These are phyloP conservation scores for Timema podura DNA, from an alignment of 2,888 invertebrate species.

Conservation along the genomic window DNA sequence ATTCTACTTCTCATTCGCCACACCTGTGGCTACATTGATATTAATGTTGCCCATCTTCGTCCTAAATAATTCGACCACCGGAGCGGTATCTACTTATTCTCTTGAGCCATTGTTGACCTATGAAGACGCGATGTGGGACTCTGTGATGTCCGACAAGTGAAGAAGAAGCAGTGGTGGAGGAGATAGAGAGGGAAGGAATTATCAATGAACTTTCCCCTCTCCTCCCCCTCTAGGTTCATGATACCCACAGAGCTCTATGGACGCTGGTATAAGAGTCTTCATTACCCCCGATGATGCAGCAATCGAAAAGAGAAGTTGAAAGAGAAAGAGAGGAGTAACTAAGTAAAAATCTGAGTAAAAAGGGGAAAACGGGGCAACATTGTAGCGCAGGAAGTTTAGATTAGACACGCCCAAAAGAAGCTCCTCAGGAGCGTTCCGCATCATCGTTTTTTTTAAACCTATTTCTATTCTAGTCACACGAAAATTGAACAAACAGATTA, in stretches of 20 bases:
- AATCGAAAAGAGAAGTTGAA: background rate
- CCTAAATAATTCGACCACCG: no score
- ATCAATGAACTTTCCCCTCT: conserved; percentile 5
- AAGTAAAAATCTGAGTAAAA: background rate
- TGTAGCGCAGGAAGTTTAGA: conserved; percentile 3
- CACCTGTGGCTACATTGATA: no score
- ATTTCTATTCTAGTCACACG: background rate
- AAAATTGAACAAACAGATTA: conserved; percentile 13
- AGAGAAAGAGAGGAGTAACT: background rate
- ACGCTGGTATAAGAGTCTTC: conserved; percentile 11
- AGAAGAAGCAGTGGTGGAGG: no score
- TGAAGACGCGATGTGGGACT: no score
- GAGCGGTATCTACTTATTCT: no score
- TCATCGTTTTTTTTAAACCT: background rate
- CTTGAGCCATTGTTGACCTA: no score
- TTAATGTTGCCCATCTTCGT: no score
- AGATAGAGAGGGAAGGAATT: background rate
- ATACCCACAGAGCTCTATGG: background rate
- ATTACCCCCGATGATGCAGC: conserved; percentile 15
- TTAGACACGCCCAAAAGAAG: conserved; percentile 13
- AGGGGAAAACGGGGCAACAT: no score
- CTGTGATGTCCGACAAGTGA: no score
- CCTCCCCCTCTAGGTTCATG: background rate
- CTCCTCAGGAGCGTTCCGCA: conserved; percentile 1
- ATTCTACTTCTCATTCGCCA: no score